Evolutionary conservation across 2,113 vertebrate genomes (phyloP).

Genomic region (Seriola dumerili): DNA sequence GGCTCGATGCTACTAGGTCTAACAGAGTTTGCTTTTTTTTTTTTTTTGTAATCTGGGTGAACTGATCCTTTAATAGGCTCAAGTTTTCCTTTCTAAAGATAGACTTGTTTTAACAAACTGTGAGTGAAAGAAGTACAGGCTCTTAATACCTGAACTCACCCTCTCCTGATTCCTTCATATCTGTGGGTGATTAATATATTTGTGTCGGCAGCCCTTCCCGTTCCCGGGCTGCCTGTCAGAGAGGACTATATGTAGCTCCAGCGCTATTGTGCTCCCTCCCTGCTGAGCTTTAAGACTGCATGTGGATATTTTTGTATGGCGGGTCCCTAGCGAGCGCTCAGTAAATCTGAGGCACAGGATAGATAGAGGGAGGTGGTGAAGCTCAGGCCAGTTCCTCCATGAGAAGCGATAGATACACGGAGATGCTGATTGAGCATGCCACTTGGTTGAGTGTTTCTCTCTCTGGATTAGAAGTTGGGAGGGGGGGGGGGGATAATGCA

Average conservation of each 20-base stretch:
- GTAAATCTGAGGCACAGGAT: constrained; percentile 51
- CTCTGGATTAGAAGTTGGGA: constrained; percentile 22
- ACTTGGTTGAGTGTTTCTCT: constrained; percentile 68
- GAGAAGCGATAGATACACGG: constrained; percentile 12
- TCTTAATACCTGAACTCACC: constrained; percentile 1
- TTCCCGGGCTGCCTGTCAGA: constrained; percentile 66
- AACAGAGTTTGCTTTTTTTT: not conserved
- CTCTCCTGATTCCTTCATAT: constrained; percentile 51
- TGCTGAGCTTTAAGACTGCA: constrained; percentile 50
- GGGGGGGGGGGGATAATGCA: not conserved
- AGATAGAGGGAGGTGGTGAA: constrained; percentile 30
- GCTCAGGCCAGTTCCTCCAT: constrained; percentile 39
- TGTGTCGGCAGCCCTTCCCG: constrained; percentile 56
- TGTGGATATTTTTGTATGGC: constrained; percentile 69
- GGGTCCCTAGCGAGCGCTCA: constrained; percentile 61
- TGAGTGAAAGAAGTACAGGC: constrained; percentile 10
- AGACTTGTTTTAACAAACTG: constrained; percentile 12
- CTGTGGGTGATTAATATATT: constrained; percentile 71
- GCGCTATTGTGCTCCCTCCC: constrained; percentile 59
- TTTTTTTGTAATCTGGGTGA: not conserved
- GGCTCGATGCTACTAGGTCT: not conserved
- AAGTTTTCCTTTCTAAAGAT: constrained; percentile 16
- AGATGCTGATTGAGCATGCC: constrained; percentile 66
- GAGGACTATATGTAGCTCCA: constrained; percentile 65
- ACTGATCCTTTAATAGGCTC: not conserved